Conservation (phyloP, 1,140 invertebrate genomes). For the Eciton burchellii region DNA sequence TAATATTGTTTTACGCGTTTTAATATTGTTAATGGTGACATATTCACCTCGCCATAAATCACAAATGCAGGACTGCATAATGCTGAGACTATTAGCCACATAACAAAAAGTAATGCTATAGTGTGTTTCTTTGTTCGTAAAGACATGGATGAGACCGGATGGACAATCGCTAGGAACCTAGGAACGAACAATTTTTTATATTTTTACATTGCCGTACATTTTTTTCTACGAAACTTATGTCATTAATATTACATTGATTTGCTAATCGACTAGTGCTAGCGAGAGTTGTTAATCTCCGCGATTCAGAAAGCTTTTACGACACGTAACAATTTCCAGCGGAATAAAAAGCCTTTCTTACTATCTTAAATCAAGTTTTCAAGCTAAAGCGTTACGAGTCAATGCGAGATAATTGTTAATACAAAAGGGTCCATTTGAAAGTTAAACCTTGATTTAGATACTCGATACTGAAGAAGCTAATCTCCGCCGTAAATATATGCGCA, state of each 20-base stretch:
- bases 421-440: no score
- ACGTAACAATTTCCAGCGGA: neutral
- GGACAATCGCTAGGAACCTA: constrained; percentile 96
- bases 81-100: constrained; percentile 93
- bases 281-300: neutral
- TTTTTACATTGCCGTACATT: neutral
- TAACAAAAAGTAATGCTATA: constrained; percentile 90
- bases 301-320: neutral
- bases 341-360: neutral
- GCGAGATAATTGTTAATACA: no score
- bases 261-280: neutral
- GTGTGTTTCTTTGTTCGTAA: constrained; percentile 95
- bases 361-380: neutral
- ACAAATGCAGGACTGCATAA: constrained; percentile 91
- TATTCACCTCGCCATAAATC: constrained; percentile 91
- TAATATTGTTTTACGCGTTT: neutral
- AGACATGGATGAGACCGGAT: constrained; percentile 96
- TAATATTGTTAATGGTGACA: no score
- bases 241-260: constrained; percentile 4
- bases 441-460: neutral
- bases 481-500: neutral
- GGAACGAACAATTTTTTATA: constrained; percentile 45
- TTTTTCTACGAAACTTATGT: neutral
- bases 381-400: no score
- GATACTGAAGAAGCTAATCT: no score